phyloP scores from a whole-genome alignment of 2,113 vertebrate species.

The Phalacrocorax carbo region DNA sequence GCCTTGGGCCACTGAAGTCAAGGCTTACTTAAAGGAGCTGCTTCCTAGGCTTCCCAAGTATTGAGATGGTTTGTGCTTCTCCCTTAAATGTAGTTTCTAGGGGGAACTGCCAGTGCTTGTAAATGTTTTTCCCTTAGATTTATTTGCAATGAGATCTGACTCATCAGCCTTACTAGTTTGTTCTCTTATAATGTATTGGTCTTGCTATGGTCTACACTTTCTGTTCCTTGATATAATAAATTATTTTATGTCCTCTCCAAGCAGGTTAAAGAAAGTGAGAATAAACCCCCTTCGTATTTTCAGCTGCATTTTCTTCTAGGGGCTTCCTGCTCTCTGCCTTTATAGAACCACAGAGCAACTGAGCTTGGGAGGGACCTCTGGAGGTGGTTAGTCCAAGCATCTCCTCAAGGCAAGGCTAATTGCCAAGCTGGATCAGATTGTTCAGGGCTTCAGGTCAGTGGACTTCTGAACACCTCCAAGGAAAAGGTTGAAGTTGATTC shows the following conservation, averaged over 20 bases:
- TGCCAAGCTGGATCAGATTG: neutral
- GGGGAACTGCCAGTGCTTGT: neutral
- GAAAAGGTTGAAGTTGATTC: neutral
- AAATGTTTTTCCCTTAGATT: conserved; percentile 20
- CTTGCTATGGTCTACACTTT: conserved; percentile 53
- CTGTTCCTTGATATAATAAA: conserved; percentile 31
- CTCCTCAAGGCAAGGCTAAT: neutral
- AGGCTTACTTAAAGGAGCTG: neutral
- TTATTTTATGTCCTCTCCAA: conserved; percentile 13
- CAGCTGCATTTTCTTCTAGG: neutral
- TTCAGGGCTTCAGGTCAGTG: neutral
- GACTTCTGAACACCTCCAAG: neutral
- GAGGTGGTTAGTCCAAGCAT: neutral
- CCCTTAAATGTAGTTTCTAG: neutral
- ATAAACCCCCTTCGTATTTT: neutral
- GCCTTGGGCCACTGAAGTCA: neutral
- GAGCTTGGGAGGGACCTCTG: neutral
- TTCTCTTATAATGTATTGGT: conserved; percentile 29
- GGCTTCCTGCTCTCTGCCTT: neutral
- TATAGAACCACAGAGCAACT: neutral
- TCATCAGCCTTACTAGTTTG: neutral
- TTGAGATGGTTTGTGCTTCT: neutral
- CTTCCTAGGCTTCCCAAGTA: neutral
- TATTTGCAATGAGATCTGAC: conserved; percentile 26
- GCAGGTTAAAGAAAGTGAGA: neutral